Base-by-base conservation (phyloP, 2,113 vertebrate species). In the Marmota flaviventris region DNA sequence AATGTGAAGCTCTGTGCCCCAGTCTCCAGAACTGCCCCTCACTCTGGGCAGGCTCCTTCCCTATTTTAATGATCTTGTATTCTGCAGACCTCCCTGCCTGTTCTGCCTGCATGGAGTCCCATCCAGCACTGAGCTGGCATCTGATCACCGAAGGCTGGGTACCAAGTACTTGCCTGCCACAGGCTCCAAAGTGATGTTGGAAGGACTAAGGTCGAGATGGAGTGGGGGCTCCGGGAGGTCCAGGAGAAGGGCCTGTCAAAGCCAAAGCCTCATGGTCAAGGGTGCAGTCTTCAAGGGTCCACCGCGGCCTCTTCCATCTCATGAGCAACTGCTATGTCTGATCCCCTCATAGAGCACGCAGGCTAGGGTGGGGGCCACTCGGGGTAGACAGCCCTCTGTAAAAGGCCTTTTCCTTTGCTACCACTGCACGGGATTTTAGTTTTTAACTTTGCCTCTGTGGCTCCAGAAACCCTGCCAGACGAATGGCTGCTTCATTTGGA, bases 331-430 rank as follows among this genome's bases (percentile, higher is more conserved):
- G 4, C 20, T 9, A 1, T 11, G 6, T n/a, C 45, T 34, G 22
- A 67, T 45, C n/a, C 2, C 25, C 32, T 7, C 48, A 5, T 3
- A 29, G 29, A 79, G 63, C 16, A 8, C 37, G 9, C 25, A 0
- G 1, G 4, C 22, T 1, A 25, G 22, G 27, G 2, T 2, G 7
- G 16, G 17, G 76, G 82, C 18, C n/a, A 25, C 39, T 89, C 42
- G 2, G 61, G 22, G 37, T 16, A 25, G 4, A 1, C 39, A 75
- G 48, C 11, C 34, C 93, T 69, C 69, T 91, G n/a, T 4, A 94
- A 95, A 94, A 73, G 48, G 51, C 85, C 20, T 82, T 97, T 97
- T 97, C 97, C 89, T 96, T 90, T 91, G n/a, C 82, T 73, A 29
- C 53, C 22, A 22, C 29, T 65, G n/a, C 39, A 1, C 12, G 69